Evolutionary conservation across 2,797 vertebrate species (phyloP).

Genomic region (Coendou prehensilis): DNA sequence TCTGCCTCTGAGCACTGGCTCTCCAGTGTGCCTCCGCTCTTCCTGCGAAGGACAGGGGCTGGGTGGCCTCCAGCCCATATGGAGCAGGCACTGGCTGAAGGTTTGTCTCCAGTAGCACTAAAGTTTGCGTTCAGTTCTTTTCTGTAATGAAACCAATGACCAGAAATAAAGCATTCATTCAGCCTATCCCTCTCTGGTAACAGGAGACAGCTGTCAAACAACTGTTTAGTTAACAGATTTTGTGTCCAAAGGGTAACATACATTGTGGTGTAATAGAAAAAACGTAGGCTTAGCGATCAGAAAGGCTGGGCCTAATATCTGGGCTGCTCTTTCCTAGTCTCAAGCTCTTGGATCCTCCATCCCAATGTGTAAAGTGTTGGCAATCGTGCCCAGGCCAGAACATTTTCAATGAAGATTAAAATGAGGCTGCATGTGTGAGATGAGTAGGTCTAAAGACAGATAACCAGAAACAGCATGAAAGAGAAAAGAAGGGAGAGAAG

Average conservation of each 20-base stretch:
- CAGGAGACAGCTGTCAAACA: conserved; percentile 26
- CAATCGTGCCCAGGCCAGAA: not conserved
- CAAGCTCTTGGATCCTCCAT: not conserved
- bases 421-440: not conserved
- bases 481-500: not conserved
- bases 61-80: conserved; percentile 42
- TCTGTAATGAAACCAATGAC: conserved; percentile 41
- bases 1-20: conserved; percentile 75
- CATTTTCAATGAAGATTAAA: not conserved
- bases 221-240: conserved; percentile 35
- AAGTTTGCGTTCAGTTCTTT: not conserved
- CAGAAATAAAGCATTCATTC: conserved; percentile 21
- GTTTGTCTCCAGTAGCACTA: conserved; percentile 45
- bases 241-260: not conserved
- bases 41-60: conserved; percentile 72
- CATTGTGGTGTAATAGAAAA: conserved; percentile 3
- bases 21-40: conserved; percentile 74
- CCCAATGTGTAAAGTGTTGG: not conserved
- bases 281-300: not conserved
- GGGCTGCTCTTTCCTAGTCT: not conserved
- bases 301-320: not conserved
- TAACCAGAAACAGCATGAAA: conserved; percentile 20
- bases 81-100: not conserved
- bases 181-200: not conserved
- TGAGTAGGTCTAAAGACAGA: conserved; percentile 11